Evolutionary conservation across 2,113 vertebrate genomes (phyloP).

Genomic region (Struthio camelus): DNA sequence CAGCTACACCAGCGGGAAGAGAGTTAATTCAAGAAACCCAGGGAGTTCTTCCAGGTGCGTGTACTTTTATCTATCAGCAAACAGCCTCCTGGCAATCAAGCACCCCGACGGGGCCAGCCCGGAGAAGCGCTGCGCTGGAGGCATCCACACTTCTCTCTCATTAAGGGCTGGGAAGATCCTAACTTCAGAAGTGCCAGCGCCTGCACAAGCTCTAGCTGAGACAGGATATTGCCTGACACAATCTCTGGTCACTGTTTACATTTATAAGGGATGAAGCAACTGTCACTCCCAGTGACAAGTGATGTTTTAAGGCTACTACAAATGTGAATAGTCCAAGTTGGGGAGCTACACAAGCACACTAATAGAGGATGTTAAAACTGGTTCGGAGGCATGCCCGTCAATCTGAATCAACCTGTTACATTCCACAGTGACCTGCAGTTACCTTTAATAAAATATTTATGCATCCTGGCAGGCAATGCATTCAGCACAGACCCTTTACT

Average conservation of each 20-base stretch:
- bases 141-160: not conserved
- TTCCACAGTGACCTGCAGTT: not conserved
- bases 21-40: not conserved
- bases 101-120: not conserved
- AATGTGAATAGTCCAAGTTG: fast-evolving
- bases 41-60: not conserved
- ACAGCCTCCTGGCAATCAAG: not conserved
- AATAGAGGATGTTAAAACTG: not conserved
- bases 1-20: not conserved
- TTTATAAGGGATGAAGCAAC: not conserved
- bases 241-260: not conserved
- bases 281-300: too few relatives aligned
- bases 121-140: not conserved
- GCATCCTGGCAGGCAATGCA: not conserved
- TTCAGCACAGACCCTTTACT: not conserved
- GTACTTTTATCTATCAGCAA: too few relatives aligned
- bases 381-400: not conserved
- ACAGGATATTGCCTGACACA: not conserved
- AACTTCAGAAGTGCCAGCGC: not conserved
- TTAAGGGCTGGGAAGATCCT: not conserved
- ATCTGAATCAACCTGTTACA: not conserved
- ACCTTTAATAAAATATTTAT: not conserved
- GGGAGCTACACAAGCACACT: fast-evolving
- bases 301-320: not conserved
- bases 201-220: not conserved